Evolutionary conservation across 2,797 vertebrate genomes (phyloP).

Genomic region (Lithobates sylvaticus): DNA sequence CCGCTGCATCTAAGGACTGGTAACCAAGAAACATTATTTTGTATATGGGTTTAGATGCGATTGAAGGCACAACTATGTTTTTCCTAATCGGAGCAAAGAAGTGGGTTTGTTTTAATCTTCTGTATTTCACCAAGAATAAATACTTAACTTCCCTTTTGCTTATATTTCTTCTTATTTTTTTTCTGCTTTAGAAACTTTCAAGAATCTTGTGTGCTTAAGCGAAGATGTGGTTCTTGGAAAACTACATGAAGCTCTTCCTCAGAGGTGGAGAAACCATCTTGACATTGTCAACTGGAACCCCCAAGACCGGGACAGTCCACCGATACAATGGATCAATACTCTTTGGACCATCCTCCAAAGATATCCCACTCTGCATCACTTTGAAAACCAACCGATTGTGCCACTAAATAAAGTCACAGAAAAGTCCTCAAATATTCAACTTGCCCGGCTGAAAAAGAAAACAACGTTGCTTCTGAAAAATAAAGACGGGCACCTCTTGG

Average conservation of each 20-base stretch:
- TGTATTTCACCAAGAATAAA: not conserved
- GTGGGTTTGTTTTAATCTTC: too few relatives aligned
- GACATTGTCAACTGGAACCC: slow-evolving; percentile 74
- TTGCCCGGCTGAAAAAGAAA: slow-evolving; percentile 75
- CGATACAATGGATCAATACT: slow-evolving; percentile 78
- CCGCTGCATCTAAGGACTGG: too few relatives aligned
- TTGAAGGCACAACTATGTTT: too few relatives aligned
- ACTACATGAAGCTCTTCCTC: slow-evolving; percentile 73
- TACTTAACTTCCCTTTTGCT: not conserved
- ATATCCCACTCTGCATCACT: slow-evolving; percentile 71
- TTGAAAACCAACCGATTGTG: slow-evolving; percentile 81
- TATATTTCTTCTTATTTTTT: not conserved
- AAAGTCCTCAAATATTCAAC: slow-evolving; percentile 57
- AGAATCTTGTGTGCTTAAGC: slow-evolving; percentile 73
- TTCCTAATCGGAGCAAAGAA: too few relatives aligned
- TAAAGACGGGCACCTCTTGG: slow-evolving; percentile 69
- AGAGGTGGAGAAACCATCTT: slow-evolving; percentile 72
- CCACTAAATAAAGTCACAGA: slow-evolving; percentile 70
- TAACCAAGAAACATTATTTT: too few relatives aligned
- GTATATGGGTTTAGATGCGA: too few relatives aligned
- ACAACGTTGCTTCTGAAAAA: slow-evolving; percentile 79
- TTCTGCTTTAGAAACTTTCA: slow-evolving; percentile 72
- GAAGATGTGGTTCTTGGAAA: slow-evolving; percentile 67
- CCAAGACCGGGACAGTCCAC: slow-evolving; percentile 72
- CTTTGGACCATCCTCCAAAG: slow-evolving; percentile 83